These are phyloP conservation scores for Thelaira solivaga DNA, from an alignment of 2,888 invertebrate species.

Conservation along the genomic window DNA sequence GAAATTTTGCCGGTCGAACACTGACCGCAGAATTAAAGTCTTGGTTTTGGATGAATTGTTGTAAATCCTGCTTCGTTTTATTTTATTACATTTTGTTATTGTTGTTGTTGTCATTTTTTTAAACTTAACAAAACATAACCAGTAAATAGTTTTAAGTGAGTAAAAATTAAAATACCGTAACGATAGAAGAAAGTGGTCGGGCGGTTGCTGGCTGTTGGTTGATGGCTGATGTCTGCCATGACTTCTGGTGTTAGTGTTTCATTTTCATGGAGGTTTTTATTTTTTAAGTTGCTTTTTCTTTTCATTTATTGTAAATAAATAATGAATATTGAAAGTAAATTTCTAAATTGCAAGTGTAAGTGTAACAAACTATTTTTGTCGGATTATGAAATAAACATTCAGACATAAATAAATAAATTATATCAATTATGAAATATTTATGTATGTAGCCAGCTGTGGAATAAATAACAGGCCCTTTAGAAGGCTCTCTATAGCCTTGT, in stretches of 20 bases:
- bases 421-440: slow-evolving; percentile 5
- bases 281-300: too few relatives aligned
- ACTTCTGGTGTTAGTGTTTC: slow-evolving; percentile 53
- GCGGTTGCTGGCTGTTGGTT: slow-evolving; percentile 1
- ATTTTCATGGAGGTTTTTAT: slow-evolving; percentile 18
- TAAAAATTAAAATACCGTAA: slow-evolving; percentile 57
- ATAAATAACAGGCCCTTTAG: too few relatives aligned
- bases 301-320: too few relatives aligned
- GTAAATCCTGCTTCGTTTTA: slow-evolving; percentile 43
- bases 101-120: not conserved
- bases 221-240: slow-evolving; percentile 36
- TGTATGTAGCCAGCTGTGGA: too few relatives aligned
- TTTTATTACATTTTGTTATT: too few relatives aligned
- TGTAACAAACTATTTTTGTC: slow-evolving; percentile 32
- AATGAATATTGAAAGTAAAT: slow-evolving; percentile 50
- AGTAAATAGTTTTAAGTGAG: slow-evolving; percentile 29
- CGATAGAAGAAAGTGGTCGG: slow-evolving; percentile 59
- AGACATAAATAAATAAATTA: slow-evolving; percentile 35
- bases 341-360: slow-evolving; percentile 26
- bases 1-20: slow-evolving; percentile 55
- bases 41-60: slow-evolving; percentile 53
- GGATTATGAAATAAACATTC: slow-evolving; percentile 14
- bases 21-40: slow-evolving; percentile 52
- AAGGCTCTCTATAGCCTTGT: too few relatives aligned
- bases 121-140: slow-evolving; percentile 41